Base-by-base conservation (phyloP, 2,113 vertebrate genomes). In the Bubalus kerabau region DNA sequence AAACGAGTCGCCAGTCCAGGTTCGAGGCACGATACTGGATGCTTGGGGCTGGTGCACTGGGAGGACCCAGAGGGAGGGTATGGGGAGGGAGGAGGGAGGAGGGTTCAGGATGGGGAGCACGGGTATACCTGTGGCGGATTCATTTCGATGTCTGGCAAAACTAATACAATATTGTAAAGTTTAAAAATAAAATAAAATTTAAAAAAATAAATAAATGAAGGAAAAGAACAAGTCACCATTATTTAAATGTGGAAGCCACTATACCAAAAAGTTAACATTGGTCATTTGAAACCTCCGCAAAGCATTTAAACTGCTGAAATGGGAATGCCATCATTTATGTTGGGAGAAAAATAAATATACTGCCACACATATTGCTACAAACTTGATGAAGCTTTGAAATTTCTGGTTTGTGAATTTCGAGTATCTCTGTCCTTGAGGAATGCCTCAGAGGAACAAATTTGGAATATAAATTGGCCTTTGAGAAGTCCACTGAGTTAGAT, bases 341-440 rank as follows among this genome's bases (percentile, higher is more conserved):
- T 78, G 36, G 5, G 9, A 30, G 64, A 86, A 87, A 95, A 80
- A 64, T 43, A 76, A 40, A 76, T 50, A 93, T 60, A 52, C 30
- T 59, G 15, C 13, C 3, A 87, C 3, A 78, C 16, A 52, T 83
- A 95, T 16, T 71, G 12, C 12, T 30, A 92, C 30, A 90, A 96
- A 81, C 12, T 90, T 86, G 46, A 9, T 64, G 36, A 96, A 32
- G 24, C 50, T 90, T 90, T 78, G 50, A 84, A 15, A 36, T 89
- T 92, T 83, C 64, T 56, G 16, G 40, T n/a, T 81, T 96, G 60
- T 62, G 56, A 67, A 60, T 97, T 98, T 98, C 96, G 90, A 97
- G 83, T 2, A 36, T 2, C 90, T 97, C 50, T n/a, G 16, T 26
- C 93, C 85, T 97, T 0, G 6, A 96, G 59, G 94, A 89, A 54